phyloP scores from a whole-genome alignment of 1,140 invertebrate genomes.

The Probaryconus sp. region DNA sequence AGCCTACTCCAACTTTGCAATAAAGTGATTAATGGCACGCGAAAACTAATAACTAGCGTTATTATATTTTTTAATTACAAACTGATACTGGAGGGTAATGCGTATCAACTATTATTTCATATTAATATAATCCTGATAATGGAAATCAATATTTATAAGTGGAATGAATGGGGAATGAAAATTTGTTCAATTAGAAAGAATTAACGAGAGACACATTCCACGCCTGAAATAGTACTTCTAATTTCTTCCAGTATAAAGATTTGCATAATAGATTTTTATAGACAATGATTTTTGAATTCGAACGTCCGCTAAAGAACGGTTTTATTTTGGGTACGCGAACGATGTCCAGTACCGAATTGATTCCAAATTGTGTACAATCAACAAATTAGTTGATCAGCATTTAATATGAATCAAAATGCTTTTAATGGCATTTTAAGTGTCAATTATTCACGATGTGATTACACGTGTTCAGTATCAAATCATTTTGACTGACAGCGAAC shows the following conservation, averaged over 20 bases:
- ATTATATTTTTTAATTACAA: constrained; percentile 53
- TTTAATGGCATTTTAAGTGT: constrained; percentile 54
- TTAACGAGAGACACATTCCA: too few relatives aligned
- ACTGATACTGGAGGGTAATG: constrained; percentile 16
- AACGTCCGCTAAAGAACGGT: too few relatives aligned
- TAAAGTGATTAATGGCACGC: constrained; percentile 46
- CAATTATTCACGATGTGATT: constrained; percentile 55
- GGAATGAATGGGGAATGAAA: too few relatives aligned
- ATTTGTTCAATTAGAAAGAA: constrained; percentile 47
- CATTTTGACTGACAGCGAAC: constrained; percentile 50
- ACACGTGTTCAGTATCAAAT: constrained; percentile 48
- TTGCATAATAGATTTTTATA: too few relatives aligned
- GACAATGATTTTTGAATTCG: too few relatives aligned
- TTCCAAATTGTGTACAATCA: constrained; percentile 10
- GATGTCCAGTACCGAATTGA: constrained; percentile 18
- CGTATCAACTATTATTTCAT: constrained; percentile 35
- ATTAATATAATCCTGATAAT: constrained; percentile 49
- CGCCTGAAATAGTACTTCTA: too few relatives aligned
- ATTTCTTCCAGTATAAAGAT: too few relatives aligned
- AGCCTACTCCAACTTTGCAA: constrained; percentile 49
- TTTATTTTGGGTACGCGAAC: too few relatives aligned
- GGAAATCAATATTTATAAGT: constrained; percentile 55
- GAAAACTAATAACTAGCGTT: constrained; percentile 45
- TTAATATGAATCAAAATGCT: constrained; percentile 38
- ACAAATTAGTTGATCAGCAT: constrained; percentile 20